Percentiles rank a stretch among this genome's conserved stretches.
Evolutionary conservation across 2,888 invertebrate genomes (phyloP).

Genomic region (Iselma pallidipennis): DNA sequence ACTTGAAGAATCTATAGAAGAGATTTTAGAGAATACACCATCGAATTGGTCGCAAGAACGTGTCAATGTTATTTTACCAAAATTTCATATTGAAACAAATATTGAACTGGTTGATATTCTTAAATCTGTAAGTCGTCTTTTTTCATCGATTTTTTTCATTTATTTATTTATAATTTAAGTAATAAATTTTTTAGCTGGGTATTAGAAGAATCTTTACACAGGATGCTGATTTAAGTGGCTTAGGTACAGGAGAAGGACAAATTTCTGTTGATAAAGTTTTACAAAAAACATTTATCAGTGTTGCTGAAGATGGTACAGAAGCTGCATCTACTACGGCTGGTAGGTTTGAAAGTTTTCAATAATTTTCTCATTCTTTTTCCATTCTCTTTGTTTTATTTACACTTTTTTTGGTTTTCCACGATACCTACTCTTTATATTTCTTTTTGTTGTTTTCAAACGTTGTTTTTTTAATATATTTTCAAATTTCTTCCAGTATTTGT

Average conservation of each 20-base stretch:
- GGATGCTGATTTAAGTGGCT: conserved; percentile 43
- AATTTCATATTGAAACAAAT: conserved; percentile 31
- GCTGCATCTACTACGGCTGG: conserved; percentile 52
- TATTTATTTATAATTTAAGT: neutral
- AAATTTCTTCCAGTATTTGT: conserved; percentile 8
- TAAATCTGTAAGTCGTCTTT: conserved; percentile 29
- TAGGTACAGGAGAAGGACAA: conserved; percentile 32
- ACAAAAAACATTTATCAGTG: conserved; percentile 52
- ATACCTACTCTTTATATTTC: neutral
- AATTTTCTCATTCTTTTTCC: neutral
- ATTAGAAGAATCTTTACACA: conserved; percentile 29
- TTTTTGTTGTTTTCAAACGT: neutral
- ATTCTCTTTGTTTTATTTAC: neutral
- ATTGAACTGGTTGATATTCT: conserved; percentile 35
- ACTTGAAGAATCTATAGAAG: conserved; percentile 28
- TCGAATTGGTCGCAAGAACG: conserved; percentile 27
- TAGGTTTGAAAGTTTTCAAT: conserved; percentile 21
- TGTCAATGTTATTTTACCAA: conserved; percentile 35
- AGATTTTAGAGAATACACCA: conserved; percentile 21
- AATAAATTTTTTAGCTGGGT: conserved; percentile 32
- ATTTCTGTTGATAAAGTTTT: conserved; percentile 44
- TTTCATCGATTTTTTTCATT: neutral
- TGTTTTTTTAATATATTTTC: neutral
- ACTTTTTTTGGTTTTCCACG: neutral
- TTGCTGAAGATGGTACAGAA: conserved; percentile 50